Percentiles rank a stretch among this genome's conserved stretches.
phyloP scores from a whole-genome alignment of 1,140 invertebrate species.

The Calephelis nemesis region DNA sequence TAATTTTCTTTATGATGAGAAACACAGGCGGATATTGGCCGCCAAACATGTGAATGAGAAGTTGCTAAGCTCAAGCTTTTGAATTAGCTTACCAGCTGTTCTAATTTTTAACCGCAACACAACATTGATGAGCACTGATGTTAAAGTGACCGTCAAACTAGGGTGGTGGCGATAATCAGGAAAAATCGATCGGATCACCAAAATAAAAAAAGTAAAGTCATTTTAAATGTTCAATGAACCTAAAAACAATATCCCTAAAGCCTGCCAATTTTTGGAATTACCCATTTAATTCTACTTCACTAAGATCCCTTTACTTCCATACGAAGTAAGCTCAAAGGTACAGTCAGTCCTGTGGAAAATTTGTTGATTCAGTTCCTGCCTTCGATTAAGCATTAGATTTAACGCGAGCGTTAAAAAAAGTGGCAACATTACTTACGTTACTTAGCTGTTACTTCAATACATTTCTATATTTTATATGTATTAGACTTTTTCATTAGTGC shows the following conservation, averaged over 20 bases:
- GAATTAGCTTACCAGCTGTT: too few relatives aligned
- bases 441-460: too few relatives aligned
- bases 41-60: too few relatives aligned
- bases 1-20: too few relatives aligned
- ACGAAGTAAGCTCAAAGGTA: slow-evolving; percentile 32
- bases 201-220: too few relatives aligned
- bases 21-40: too few relatives aligned
- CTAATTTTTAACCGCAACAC: too few relatives aligned
- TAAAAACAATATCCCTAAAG: slow-evolving; percentile 4
- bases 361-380: slow-evolving; percentile 46
- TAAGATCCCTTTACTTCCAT: slow-evolving; percentile 33
- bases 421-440: neutral
- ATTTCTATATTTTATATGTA: neutral
- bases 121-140: too few relatives aligned
- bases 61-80: too few relatives aligned
- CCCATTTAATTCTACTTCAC: slow-evolving; percentile 36
- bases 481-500: neutral
- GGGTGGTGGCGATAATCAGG: too few relatives aligned
- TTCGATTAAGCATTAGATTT: slow-evolving; percentile 25
- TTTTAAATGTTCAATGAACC: neutral
- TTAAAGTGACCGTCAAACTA: too few relatives aligned
- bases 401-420: neutral
- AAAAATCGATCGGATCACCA: too few relatives aligned
- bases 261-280: slow-evolving; percentile 24
- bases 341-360: slow-evolving; percentile 42